Base-by-base conservation (phyloP, 2,113 vertebrate genomes). In the Parotia lawesii region DNA sequence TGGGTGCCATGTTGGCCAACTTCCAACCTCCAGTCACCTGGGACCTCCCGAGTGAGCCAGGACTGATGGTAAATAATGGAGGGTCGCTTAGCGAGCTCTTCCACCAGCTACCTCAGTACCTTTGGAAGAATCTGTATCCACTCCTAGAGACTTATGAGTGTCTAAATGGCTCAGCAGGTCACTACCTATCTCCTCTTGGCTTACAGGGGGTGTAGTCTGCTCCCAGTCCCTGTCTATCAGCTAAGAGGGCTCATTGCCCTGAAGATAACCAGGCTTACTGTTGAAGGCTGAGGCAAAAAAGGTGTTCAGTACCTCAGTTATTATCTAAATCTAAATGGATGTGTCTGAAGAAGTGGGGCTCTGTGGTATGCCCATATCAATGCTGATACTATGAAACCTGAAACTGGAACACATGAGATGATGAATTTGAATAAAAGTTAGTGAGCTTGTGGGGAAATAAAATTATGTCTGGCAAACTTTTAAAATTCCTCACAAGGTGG, bases 51-150 rank as follows among this genome's bases (percentile, higher is more conserved):
- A 42, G 35, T 22, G 21, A 56, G 48, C 21, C 18, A 64, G 35
- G 48, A 71, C 31, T 44, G 44, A 58, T 11, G 12, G 20, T 15
- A 58, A 65, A 20, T 33, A 6, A 57, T 6, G 12, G 44, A 64
- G 15, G 14, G 15, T 33, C 33, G 10, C 23, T 58, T 64, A 35
- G 17, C 42, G 35, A 64, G 25, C 11, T 71, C 57, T 71, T 35
- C 42, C 16, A 48, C 25, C 31, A 79, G 17, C 11, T 64, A 15
- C 8, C 5, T 58, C 33, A 73, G 19, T 9, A 57, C 6, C 3
- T 42, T 44, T 24, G 23, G 51, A 28, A 44, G 27, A 50, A 65
- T 28, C 15, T 1, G 2, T 7, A 42, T 13, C 27, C 0, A 0
- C 5, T 50, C 6, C 27, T 12, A 58, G 19, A 14, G 31, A 35